These are phyloP conservation scores for Hypotaenidia philippensis DNA, from an alignment of 2,797 vertebrate species.

Conservation along the genomic window DNA sequence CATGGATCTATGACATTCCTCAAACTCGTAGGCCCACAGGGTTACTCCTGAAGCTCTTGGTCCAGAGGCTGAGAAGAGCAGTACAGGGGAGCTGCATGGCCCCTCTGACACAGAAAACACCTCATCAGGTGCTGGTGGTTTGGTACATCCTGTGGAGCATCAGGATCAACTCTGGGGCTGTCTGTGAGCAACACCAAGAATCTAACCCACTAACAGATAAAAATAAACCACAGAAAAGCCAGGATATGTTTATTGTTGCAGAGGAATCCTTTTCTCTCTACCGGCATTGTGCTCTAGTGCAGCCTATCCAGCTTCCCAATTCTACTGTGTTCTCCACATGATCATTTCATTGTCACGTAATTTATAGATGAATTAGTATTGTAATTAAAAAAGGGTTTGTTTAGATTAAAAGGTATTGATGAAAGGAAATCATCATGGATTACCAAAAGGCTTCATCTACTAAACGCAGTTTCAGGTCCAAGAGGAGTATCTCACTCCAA, in stretches of 20 bases:
- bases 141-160: background rate
- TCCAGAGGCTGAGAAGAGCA: background rate
- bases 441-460: background rate
- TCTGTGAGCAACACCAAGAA: background rate
- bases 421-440: background rate
- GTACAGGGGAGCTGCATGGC: accelerated
- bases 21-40: too few relatives aligned
- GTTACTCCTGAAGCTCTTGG: background rate
- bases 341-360: background rate
- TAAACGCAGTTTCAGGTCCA: background rate
- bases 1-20: background rate
- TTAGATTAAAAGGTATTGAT: conserved; percentile 12
- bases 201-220: background rate
- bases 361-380: background rate
- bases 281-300: background rate
- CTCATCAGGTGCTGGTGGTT: background rate
- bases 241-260: background rate
- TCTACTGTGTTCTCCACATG: background rate
- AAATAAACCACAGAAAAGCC: background rate
- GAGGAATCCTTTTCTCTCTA: background rate
- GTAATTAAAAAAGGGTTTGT: conserved; percentile 10
- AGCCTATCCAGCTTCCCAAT: background rate
- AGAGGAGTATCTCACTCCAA: background rate
- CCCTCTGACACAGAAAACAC: background rate
- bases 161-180: background rate